Base-by-base conservation (phyloP, 2,113 vertebrate genomes). In the Leptocoma aspasia region DNA sequence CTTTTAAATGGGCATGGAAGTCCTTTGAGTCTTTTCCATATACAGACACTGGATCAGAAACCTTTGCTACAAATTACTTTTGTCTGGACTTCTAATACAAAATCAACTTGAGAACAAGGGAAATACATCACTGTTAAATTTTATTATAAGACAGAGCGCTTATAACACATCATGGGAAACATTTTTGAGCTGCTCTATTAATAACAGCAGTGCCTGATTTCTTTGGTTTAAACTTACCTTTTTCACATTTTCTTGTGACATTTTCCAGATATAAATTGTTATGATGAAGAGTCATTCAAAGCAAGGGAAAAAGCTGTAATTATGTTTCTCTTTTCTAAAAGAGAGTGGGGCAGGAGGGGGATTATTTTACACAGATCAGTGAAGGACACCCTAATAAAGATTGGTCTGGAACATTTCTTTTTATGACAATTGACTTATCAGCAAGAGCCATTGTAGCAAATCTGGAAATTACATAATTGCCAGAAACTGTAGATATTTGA, bases 401-500 rank as follows among this genome's bases (percentile, higher is more conserved):
- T 92, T 96, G 97, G 97, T 98, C 98, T 98, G 98, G 98, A 98
- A 98, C 94, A 96, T 98, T 97, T 98, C 98, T 98, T 96, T 97
- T 97, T 96, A 97, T 96, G 97, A 98, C 96, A 95, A 98, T 98
- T 97, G 97, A 98, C 98, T 98, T 98, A 98, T 98, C 98, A 98
- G 97, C 97, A 97, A 97, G 96, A 96, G 96, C 96, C 96, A 96
- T 97, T 97, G 95, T 88, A 97, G 96, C 97, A 97, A 97, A 98
- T 97, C 97, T 98, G 98, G 98, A 98, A 98, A 98, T 98, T 98
- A 98, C 97, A 98, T 98, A 98, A 98, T 98, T 98, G 98, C 98
- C 97, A 98, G 98, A 98, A 98, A 98, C 98, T 95, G 92, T 97
- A 98, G 98, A 97, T 98, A 98, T 98, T 98, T 98, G 95, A 96